These are phyloP conservation scores for Cyaniris semiargus DNA, from an alignment of 2,888 invertebrate species.

Conservation along the genomic window DNA sequence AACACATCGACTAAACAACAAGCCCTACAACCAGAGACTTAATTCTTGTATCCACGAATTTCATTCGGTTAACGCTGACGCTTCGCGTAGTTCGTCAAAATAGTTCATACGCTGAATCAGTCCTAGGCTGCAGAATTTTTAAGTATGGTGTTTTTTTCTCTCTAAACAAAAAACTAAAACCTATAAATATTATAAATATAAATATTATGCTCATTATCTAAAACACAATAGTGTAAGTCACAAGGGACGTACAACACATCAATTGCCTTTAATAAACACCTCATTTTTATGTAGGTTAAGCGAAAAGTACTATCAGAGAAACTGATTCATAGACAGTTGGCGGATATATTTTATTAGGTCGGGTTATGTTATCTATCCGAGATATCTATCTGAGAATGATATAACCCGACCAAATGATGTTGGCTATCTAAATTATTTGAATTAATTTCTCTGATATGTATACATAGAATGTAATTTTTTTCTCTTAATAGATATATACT, in stretches of 20 bases:
- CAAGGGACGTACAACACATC: constrained; percentile 1
- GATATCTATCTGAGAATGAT: not conserved
- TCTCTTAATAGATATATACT: not conserved
- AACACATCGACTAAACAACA: too few relatives aligned
- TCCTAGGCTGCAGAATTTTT: not conserved
- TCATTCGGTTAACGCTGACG: not conserved
- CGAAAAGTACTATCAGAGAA: not conserved
- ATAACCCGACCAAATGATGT: not conserved
- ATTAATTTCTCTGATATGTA: not conserved
- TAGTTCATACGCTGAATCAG: not conserved
- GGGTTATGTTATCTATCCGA: not conserved
- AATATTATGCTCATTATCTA: not conserved
- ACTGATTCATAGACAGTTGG: not conserved
- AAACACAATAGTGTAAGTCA: not conserved
- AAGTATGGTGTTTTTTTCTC: not conserved
- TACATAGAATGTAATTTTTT: not conserved
- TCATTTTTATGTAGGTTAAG: not conserved
- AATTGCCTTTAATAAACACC: not conserved
- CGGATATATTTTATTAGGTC: not conserved
- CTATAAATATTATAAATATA: not conserved
- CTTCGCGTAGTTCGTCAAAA: not conserved
- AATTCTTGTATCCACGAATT: not conserved
- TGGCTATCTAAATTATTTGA: not conserved
- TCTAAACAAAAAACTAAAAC: not conserved
- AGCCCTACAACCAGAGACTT: too few relatives aligned